A percentile compares a stretch with the other conserved stretches of the same genome.
Evolutionary conservation across 2,113 vertebrate species (phyloP).

Genomic region (Dolichotis patagonum): DNA sequence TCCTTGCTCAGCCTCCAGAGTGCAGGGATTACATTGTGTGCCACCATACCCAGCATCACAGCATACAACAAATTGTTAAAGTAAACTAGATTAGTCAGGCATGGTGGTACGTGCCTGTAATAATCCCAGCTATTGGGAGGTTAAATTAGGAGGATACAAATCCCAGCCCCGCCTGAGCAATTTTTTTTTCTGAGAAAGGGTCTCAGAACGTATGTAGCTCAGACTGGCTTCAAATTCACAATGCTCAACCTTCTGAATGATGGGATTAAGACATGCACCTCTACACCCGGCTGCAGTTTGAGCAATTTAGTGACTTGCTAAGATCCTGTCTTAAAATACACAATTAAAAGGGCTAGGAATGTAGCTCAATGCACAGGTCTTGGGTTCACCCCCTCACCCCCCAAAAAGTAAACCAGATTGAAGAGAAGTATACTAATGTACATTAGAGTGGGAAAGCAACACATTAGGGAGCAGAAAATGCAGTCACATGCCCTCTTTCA

Average conservation of each 20-base stretch:
- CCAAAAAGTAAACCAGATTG: conserved; percentile 27
- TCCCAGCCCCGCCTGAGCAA: not conserved
- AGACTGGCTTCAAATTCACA: not conserved
- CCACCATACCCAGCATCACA: not conserved
- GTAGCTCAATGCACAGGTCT: not conserved
- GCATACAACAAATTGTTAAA: not conserved
- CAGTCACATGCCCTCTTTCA: conserved; percentile 26
- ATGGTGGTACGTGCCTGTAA: not conserved
- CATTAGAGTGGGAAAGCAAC: not conserved
- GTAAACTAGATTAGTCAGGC: not conserved
- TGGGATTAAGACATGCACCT: not conserved
- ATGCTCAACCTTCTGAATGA: not conserved
- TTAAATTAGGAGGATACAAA: not conserved
- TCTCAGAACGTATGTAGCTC: not conserved
- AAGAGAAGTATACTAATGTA: conserved; percentile 23
- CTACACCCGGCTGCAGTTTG: not conserved
- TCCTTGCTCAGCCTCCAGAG: not conserved
- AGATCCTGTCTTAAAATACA: not conserved
- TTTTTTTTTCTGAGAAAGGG: not conserved
- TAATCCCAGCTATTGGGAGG: not conserved
- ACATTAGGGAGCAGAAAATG: not conserved
- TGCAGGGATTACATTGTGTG: not conserved
- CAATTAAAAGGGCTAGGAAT: not conserved
- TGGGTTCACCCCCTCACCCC: not conserved
- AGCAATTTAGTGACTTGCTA: not conserved